phyloP scores from a whole-genome alignment of 2,113 vertebrate species.

The Amazona guildingii region DNA sequence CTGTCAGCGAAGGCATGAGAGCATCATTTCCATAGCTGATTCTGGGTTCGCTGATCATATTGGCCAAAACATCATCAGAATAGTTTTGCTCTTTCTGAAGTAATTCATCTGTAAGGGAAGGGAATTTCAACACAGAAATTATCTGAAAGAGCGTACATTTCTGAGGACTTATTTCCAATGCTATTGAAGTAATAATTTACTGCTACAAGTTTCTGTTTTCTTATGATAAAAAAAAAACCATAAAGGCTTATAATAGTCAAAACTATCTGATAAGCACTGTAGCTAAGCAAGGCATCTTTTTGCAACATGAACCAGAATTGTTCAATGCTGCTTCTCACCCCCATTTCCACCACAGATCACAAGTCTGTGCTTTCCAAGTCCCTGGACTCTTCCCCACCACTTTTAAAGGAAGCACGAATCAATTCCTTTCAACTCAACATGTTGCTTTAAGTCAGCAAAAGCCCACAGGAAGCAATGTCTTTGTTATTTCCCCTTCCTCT shows the following conservation, averaged over 20 bases:
- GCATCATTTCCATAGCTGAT: constrained; percentile 98
- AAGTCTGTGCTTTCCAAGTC: background rate
- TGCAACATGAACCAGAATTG: background rate
- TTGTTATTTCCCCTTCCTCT: background rate
- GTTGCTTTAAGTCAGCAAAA: background rate
- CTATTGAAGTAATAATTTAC: background rate
- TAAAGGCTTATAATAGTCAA: background rate
- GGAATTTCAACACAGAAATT: background rate
- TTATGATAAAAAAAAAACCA: background rate
- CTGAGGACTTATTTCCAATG: background rate
- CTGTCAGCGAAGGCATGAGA: constrained; percentile 91
- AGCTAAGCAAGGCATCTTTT: background rate
- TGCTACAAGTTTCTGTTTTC: background rate
- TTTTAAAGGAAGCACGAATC: background rate
- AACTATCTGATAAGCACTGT: background rate
- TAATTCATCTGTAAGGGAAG: constrained; percentile 84
- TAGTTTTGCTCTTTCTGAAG: constrained; percentile 95
- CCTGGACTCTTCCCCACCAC: background rate
- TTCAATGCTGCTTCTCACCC: background rate
- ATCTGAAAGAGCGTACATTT: background rate
- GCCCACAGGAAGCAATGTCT: background rate
- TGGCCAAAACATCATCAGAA: constrained; percentile 92
- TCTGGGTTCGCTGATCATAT: constrained; percentile 91
- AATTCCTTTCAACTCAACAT: background rate
- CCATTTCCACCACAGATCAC: background rate